These are phyloP conservation scores for Centruroides sculpturatus DNA, from an alignment of 1,140 invertebrate genomes.

Conservation along the genomic window DNA sequence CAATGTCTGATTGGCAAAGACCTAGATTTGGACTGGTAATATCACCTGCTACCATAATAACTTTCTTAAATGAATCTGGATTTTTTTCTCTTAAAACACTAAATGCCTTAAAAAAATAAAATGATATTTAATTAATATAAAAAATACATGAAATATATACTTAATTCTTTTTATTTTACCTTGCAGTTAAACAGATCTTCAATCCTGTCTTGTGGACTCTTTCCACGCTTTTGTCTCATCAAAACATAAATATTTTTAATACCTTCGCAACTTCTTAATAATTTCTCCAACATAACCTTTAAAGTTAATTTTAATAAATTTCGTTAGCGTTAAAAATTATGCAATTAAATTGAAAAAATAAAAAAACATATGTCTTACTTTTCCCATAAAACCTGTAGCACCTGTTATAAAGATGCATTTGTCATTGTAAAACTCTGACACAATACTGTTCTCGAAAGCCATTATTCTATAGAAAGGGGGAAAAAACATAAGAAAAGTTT, in stretches of 20 bases:
- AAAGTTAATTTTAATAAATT: not conserved
- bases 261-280: slow-evolving; percentile 32
- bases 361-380: slow-evolving; percentile 42
- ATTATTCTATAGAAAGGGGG: too few relatives aligned
- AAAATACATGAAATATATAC: not conserved
- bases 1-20: slow-evolving; percentile 60
- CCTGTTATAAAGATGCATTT: slow-evolving; percentile 50
- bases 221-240: slow-evolving; percentile 30
- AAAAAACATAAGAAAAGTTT: too few relatives aligned
- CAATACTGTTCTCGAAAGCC: too few relatives aligned
- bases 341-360: slow-evolving; percentile 33
- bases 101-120: slow-evolving; percentile 48
- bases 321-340: not conserved
- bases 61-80: slow-evolving; percentile 57
- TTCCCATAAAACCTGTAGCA: slow-evolving; percentile 55
- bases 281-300: slow-evolving; percentile 35
- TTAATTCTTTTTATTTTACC: not conserved
- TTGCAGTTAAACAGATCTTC: slow-evolving; percentile 20
- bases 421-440: slow-evolving; percentile 39
- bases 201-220: slow-evolving; percentile 23
- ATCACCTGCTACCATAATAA: slow-evolving; percentile 76
- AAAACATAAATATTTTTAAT: slow-evolving; percentile 30
- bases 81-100: slow-evolving; percentile 55
- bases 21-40: slow-evolving; percentile 77
- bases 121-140: slow-evolving; percentile 1